These are phyloP conservation scores for Chlorops oryzae DNA, from an alignment of 1,140 invertebrate species.

Conservation along the genomic window DNA sequence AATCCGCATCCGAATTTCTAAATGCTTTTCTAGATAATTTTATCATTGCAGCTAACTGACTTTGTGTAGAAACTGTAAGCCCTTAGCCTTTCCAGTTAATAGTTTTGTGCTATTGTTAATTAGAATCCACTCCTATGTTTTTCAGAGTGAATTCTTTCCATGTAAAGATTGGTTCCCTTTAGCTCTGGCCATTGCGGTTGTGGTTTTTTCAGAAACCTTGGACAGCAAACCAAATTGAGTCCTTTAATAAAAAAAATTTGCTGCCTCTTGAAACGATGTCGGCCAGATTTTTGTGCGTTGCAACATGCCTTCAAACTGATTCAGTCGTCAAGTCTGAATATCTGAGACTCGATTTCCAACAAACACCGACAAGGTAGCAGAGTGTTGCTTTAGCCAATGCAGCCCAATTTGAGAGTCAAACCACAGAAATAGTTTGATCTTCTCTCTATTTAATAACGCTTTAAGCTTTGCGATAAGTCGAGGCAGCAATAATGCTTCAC, in stretches of 20 bases:
- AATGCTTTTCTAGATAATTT: too few species aligned
- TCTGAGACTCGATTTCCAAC: slow-evolving; percentile 3
- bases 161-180: neutral
- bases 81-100: neutral
- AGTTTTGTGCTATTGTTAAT: neutral
- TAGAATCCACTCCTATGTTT: neutral
- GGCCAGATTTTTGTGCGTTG: neutral
- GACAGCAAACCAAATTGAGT: slow-evolving; percentile 5
- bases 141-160: neutral
- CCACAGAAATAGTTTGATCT: neutral
- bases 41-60: neutral
- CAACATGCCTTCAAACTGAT: neutral
- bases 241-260: neutral
- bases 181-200: neutral
- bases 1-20: neutral
- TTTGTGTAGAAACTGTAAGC: neutral
- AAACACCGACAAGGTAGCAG: neutral
- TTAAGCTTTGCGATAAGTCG: neutral
- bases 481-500: neutral
- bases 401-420: slow-evolving; percentile 7
- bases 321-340: slow-evolving; percentile 1
- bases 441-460: neutral
- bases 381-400: slow-evolving; percentile 10
- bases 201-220: neutral
- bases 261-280: slow-evolving; percentile 5